Evolutionary conservation across 2,797 vertebrate species (phyloP), one percentile per base, ranked within the genome.

Genomic region (Discoglossus pictus): DNA sequence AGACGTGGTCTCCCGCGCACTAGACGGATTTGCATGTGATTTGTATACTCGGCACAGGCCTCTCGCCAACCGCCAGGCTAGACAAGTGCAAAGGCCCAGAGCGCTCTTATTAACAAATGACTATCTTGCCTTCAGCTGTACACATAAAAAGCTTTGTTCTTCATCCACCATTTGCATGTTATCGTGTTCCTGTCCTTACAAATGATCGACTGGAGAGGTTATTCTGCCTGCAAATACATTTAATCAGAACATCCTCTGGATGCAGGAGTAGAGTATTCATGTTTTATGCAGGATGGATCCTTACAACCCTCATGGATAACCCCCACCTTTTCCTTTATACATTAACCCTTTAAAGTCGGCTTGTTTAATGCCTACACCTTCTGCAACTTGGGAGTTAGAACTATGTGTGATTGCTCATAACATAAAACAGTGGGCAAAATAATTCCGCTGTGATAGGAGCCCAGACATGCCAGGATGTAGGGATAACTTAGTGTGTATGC

Each of bases 31-130:
- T 56, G 36, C 35, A 42, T 40, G 34, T 8, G 25, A 39, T 56
- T 56, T 56, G 36, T 40, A 42, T 56, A 56, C 21, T 24, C 20
- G 6, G 8, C 24, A n/a, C 36, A 53, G 13, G 16, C 16, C 53
- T 42, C n/a, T 25, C n/a, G n/a, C 20, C 13, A 17, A 51, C 25
- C 24, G 42, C 13, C n/a, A 56, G 36, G 36, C 35, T 12, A 9
- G 53, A 25, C 13, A 40, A 21, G 36, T 4, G 25, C 3, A 24
- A n/a, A 15, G 21, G 13, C 34, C 17, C 48, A 16, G 15, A 27
- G 17, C 34, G 34, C 6, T 31, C 17, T 51, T 51, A 51, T 56
- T 25, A 56, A 42, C 53, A 40, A 42, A 56, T 56, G 9, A 56
- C 7, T 40, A 21, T n/a, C 12, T 15, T 7, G 13, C 36, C 34